Evolutionary conservation across 2,888 invertebrate species (phyloP).

Genomic region (Cinara cedri): DNA sequence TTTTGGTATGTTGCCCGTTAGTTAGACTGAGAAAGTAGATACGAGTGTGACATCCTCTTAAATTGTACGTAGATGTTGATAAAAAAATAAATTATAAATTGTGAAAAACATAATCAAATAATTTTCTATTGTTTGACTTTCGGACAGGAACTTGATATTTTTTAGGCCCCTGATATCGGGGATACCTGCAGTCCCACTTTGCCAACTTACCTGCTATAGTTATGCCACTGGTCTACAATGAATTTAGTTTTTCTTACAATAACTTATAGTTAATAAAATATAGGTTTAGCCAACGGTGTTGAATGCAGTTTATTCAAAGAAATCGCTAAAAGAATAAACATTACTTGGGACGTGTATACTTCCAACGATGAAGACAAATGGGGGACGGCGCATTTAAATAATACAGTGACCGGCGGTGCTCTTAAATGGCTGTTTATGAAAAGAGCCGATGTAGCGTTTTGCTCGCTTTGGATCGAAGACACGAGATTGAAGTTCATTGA

Average conservation of each 20-base stretch:
- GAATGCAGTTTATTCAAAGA: slow-evolving; percentile 58
- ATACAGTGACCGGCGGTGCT: slow-evolving; percentile 56
- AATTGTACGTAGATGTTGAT: too few relatives aligned
- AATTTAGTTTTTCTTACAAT: too few relatives aligned
- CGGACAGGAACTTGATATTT: neutral
- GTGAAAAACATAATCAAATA: too few relatives aligned
- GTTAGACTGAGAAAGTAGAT: too few relatives aligned
- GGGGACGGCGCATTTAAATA: slow-evolving; percentile 56
- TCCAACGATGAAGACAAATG: slow-evolving; percentile 53
- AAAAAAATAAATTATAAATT: too few relatives aligned
- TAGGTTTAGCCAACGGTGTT: slow-evolving; percentile 57
- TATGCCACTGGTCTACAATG: too few relatives aligned
- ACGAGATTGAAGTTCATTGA: slow-evolving; percentile 41
- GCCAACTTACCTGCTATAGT: too few relatives aligned
- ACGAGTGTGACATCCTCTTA: too few relatives aligned
- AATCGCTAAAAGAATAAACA: slow-evolving; percentile 54
- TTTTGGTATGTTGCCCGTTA: too few relatives aligned
- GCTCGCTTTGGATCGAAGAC: slow-evolving; percentile 58
- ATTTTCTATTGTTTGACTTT: neutral
- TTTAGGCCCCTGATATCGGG: too few relatives aligned
- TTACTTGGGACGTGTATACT: slow-evolving; percentile 44
- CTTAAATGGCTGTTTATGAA: slow-evolving; percentile 36
- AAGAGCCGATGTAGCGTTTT: slow-evolving; percentile 57
- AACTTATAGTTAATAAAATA: neutral
- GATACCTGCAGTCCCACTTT: too few relatives aligned